Conservation (phyloP, 2,888 invertebrate genomes). For the Luperina nickerlii region DNA sequence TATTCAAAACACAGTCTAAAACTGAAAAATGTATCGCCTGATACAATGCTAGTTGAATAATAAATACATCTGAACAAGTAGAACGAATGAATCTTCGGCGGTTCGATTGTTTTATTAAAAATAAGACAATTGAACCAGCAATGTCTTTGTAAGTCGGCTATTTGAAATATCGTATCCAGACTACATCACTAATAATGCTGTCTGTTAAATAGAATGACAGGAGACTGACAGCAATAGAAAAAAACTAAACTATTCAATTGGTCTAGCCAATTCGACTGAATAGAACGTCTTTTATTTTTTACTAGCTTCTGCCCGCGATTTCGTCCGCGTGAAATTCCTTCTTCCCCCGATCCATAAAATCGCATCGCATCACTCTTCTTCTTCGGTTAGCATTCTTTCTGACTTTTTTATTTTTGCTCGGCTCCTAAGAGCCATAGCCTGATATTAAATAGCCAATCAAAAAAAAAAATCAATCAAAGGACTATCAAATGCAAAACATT, state of each 20-base stretch:
- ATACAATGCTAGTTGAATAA: slow-evolving; percentile 51
- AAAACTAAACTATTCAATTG: not conserved
- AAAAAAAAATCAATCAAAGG: no score
- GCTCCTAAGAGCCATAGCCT: not conserved
- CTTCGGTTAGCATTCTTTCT: not conserved
- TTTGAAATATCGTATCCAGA: slow-evolving; percentile 37
- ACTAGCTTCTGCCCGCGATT: not conserved
- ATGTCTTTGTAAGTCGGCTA: slow-evolving; percentile 14
- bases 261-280: not conserved
- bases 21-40: slow-evolving; percentile 37
- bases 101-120: slow-evolving; percentile 47
- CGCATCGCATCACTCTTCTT: not conserved
- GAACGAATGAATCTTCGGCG: slow-evolving; percentile 35
- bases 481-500: not conserved
- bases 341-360: not conserved
- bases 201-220: slow-evolving; percentile 22
- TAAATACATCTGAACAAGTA: slow-evolving; percentile 30
- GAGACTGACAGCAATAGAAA: slow-evolving; percentile 26
- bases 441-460: not conserved
- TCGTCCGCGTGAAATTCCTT: not conserved
- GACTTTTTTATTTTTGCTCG: not conserved
- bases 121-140: not conserved
- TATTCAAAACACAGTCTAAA: slow-evolving; percentile 52
- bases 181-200: slow-evolving; percentile 5
- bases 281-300: not conserved